These are phyloP conservation scores for Isoperla grammatica DNA, from an alignment of 2,888 invertebrate genomes.

Conservation along the genomic window DNA sequence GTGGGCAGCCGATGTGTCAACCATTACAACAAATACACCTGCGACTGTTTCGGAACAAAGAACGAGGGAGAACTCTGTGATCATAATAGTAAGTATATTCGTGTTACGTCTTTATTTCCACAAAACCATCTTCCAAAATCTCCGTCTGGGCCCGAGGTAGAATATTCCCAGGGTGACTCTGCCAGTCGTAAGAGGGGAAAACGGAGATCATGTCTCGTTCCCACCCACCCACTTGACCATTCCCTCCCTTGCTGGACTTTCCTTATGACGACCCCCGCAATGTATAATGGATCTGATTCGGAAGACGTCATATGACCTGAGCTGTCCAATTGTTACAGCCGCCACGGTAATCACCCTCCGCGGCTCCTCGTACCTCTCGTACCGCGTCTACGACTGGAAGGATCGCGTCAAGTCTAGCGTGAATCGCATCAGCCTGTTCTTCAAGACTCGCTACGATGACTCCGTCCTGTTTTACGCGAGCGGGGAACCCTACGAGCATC, in stretches of 20 bases:
- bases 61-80: constrained; percentile 91
- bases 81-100: constrained; percentile 71
- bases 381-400: constrained; percentile 89
- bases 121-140: too few species aligned
- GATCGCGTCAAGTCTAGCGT: constrained; percentile 83
- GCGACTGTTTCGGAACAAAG: constrained; percentile 88
- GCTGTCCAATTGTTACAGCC: constrained; percentile 64
- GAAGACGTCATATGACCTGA: too few species aligned
- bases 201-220: too few species aligned
- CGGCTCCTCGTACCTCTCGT: constrained; percentile 89
- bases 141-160: too few species aligned
- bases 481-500: constrained; percentile 82
- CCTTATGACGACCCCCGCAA: too few species aligned
- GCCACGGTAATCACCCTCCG: constrained; percentile 80
- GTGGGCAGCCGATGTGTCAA: constrained; percentile 85
- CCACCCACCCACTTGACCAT: constrained; percentile 6
- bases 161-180: too few species aligned
- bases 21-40: constrained; percentile 81
- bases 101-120: too few species aligned
- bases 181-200: too few species aligned
- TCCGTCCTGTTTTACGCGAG: constrained; percentile 90
- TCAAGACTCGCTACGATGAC: constrained; percentile 87
- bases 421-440: constrained; percentile 81
- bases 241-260: too few species aligned
- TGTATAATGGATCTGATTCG: too few species aligned